Conservation (phyloP, 2,113 vertebrate genomes). For the Callionymus lyra region DNA sequence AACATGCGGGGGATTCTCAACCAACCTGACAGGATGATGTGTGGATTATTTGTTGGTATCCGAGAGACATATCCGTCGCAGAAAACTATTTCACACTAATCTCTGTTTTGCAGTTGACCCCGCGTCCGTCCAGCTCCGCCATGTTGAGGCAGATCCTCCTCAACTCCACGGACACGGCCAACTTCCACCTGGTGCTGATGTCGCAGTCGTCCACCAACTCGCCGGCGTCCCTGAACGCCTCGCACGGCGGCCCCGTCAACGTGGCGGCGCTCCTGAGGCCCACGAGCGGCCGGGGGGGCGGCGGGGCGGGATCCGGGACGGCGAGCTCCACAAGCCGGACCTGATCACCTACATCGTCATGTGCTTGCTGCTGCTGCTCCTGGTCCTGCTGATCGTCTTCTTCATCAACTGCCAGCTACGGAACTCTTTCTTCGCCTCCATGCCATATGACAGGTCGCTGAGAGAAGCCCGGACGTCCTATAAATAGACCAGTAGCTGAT, state of each 20-base stretch:
- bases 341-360: constrained; percentile 88
- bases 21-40: too few relatives aligned
- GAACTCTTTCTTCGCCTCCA: constrained; percentile 91
- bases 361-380: constrained; percentile 85
- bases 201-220: constrained; percentile 72
- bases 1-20: too few relatives aligned
- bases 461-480: constrained; percentile 87
- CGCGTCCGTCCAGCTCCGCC: constrained; percentile 29
- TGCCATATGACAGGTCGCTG: constrained; percentile 94
- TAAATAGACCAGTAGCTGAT: constrained; percentile 53
- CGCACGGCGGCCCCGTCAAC: constrained; percentile 79
- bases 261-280: constrained; percentile 83
- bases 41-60: too few relatives aligned
- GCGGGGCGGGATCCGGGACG: constrained; percentile 75
- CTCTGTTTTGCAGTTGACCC: constrained; percentile 21
- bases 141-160: constrained; percentile 78
- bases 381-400: constrained; percentile 88
- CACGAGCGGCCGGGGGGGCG: constrained; percentile 58
- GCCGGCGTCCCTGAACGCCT: constrained; percentile 73
- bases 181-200: constrained; percentile 74
- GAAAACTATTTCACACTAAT: too few relatives aligned
- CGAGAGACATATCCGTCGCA: too few relatives aligned
- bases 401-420: constrained; percentile 97
- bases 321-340: constrained; percentile 86
- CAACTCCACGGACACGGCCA: constrained; percentile 79